These are phyloP conservation scores for Bujurquina vittata DNA, from an alignment of 2,113 vertebrate genomes.

Conservation along the genomic window DNA sequence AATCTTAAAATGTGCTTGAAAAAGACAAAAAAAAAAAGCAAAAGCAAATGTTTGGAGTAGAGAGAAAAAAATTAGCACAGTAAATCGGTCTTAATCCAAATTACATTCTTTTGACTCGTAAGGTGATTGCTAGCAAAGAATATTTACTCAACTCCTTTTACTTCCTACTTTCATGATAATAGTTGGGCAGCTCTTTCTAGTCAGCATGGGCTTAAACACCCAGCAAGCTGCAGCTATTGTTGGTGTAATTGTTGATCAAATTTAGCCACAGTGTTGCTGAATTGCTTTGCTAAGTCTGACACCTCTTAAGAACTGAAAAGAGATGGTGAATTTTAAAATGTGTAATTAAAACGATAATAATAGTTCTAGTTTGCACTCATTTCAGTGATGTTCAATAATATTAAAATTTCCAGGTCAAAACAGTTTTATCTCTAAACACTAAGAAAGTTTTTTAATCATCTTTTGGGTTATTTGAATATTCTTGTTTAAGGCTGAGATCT, in stretches of 20 bases:
- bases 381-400: not conserved
- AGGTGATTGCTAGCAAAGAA: not conserved
- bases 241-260: conserved; percentile 11
- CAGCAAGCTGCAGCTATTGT: not conserved
- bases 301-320: not conserved
- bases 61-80: not conserved
- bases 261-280: not conserved
- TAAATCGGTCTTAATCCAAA: conserved; percentile 6
- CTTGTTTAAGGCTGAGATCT: not conserved
- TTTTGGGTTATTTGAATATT: no score
- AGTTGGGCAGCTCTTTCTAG: not conserved
- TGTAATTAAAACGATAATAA: not conserved
- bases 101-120: not conserved
- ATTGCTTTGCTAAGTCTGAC: conserved; percentile 12
- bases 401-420: not conserved
- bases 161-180: not conserved
- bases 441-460: not conserved
- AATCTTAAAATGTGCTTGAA: not conserved
- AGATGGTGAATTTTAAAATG: not conserved
- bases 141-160: not conserved
- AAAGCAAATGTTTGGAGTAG: not conserved
- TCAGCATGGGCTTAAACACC: conserved; percentile 4
- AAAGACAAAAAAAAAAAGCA: not conserved
- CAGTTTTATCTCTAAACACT: not conserved
- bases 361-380: not conserved